Evolutionary conservation across 2,797 vertebrate species (phyloP).

Genomic region (Podarcis siculus): DNA sequence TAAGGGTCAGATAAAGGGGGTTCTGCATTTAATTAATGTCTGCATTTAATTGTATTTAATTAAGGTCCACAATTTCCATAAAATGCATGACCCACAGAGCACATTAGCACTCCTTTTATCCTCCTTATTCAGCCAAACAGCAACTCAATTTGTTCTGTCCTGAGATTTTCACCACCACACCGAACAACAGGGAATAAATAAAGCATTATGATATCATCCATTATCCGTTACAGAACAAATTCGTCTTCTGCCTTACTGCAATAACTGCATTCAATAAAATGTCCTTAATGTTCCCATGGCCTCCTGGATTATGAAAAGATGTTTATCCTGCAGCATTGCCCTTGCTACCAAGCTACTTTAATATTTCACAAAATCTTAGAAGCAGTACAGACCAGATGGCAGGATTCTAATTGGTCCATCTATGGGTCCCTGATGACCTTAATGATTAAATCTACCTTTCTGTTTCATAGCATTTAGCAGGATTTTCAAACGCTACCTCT

Average conservation of each 20-base stretch:
- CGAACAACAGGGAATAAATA: conserved; percentile 13
- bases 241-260: conserved; percentile 23
- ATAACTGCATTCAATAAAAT: conserved; percentile 1
- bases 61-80: neutral
- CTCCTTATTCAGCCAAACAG: neutral
- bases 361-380: conserved; percentile 32
- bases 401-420: conserved; percentile 27
- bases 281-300: neutral
- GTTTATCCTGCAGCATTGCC: neutral
- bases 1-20: neutral
- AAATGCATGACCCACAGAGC: neutral
- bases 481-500: conserved; percentile 54
- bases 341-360: neutral
- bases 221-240: conserved; percentile 3
- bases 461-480: conserved; percentile 42
- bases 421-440: conserved; percentile 38
- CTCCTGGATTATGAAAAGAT: conserved; percentile 10
- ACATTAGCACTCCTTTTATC: neutral
- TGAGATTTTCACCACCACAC: neutral
- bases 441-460: conserved; percentile 44
- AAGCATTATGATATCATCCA: neutral
- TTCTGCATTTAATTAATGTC: neutral
- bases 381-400: conserved; percentile 31
- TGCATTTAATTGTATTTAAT: too few species aligned
- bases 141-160: neutral